These are phyloP conservation scores for Drosophila rubida DNA, from an alignment of 2,888 invertebrate species.

Conservation along the genomic window DNA sequence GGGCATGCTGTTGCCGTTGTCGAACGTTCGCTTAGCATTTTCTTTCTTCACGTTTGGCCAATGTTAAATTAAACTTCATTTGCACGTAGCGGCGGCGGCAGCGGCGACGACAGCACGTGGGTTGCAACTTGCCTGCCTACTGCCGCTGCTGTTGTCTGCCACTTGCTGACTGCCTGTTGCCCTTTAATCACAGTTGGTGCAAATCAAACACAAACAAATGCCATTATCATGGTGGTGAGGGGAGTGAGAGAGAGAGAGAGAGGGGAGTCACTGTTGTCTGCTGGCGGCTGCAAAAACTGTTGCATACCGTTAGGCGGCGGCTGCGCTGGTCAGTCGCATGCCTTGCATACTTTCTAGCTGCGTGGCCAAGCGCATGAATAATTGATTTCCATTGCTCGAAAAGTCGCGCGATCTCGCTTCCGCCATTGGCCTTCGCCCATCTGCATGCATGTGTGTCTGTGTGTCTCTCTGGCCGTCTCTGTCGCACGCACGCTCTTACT, in stretches of 20 bases:
- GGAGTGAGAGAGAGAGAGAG: neutral
- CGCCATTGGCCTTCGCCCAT: neutral
- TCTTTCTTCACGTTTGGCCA: constrained; percentile 31
- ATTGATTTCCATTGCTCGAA: constrained; percentile 79
- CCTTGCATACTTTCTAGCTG: constrained; percentile 72
- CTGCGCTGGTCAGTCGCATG: constrained; percentile 43
- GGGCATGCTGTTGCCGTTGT: constrained; percentile 7
- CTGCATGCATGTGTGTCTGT: neutral
- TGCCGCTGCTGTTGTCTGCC: constrained; percentile 15
- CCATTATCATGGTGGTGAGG: constrained; percentile 45
- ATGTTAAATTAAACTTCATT: constrained; percentile 69
- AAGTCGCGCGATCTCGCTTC: constrained; percentile 27
- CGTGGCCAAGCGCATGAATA: constrained; percentile 78
- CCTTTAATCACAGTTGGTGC: constrained; percentile 76
- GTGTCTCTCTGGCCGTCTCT: neutral
- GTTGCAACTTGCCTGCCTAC: constrained; percentile 14
- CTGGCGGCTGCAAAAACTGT: constrained; percentile 59
- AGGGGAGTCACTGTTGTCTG: constrained; percentile 34
- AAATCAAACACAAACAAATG: constrained; percentile 76
- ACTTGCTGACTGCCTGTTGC: constrained; percentile 31
- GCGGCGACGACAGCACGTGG: constrained; percentile 6
- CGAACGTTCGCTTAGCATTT: neutral
- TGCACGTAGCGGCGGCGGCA: constrained; percentile 18
- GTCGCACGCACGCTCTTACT: neutral
- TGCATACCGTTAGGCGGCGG: constrained; percentile 56